A percentile compares a stretch with the other conserved stretches of the same genome.
Evolutionary conservation across 2,113 vertebrate species (phyloP).

Genomic region (Setophaga kirtlandii): DNA sequence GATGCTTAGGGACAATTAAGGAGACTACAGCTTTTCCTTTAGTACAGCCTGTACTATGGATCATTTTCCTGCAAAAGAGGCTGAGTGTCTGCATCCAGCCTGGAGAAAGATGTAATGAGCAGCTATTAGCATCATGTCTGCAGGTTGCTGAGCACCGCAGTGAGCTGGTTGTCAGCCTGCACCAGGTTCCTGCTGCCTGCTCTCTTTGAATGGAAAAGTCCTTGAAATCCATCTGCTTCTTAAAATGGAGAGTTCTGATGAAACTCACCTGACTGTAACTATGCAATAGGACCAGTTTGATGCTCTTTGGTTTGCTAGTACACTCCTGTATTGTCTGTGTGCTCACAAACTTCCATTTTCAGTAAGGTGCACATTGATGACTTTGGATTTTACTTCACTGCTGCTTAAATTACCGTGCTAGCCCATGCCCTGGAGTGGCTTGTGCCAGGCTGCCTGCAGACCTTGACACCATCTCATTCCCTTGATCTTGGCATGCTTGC

Average conservation of each 20-base stretch:
- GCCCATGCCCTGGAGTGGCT: neutral
- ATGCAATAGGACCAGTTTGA: neutral
- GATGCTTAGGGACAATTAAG: neutral
- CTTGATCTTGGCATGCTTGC: neutral
- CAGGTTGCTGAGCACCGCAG: neutral
- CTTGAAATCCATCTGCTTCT: slow-evolving; percentile 5
- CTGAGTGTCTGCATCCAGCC: neutral
- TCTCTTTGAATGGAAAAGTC: neutral
- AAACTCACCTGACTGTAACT: neutral
- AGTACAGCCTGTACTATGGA: neutral
- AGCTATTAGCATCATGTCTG: neutral
- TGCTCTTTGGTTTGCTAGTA: neutral
- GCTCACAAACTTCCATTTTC: neutral
- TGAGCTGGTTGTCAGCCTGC: neutral
- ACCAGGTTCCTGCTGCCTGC: neutral
- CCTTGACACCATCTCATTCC: neutral
- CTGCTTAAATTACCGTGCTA: neutral
- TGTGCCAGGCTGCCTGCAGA: neutral
- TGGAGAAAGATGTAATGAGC: neutral
- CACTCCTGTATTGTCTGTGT: neutral
- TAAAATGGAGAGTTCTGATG: neutral
- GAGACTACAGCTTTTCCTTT: neutral
- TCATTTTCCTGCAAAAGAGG: neutral
- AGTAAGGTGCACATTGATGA: neutral
- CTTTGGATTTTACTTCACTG: neutral